Base-by-base conservation (phyloP, 2,797 vertebrate species). In the Peromyscus attwateri region DNA sequence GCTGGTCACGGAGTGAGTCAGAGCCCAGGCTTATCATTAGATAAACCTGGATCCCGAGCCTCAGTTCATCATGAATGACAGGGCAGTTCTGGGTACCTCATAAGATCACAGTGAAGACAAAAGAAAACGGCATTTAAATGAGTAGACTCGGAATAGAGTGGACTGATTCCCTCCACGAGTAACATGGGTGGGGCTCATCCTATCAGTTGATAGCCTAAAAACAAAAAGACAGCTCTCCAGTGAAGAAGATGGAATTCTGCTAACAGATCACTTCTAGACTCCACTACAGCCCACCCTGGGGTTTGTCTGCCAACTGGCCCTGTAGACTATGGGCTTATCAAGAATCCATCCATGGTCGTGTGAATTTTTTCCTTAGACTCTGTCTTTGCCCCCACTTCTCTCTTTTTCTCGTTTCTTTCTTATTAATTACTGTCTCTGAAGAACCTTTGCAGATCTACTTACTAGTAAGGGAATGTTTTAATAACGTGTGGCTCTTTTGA, bases 91-190 rank as follows among this genome's bases (percentile, higher is more conserved):
- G 12, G 0, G 2, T 76, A 90, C 19, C 49, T 79, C 29, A 17
- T 0, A 66, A 60, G 64, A 62, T 92, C 76, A 71, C 57, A 71
- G n/a, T 55, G 46, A 87, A 91, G n/a, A 68, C 83, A 55, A 73
- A 87, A 66, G 60, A 79, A 95, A 77, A 43, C 23, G 55, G 64
- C 34, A 94, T 83, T 92, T 73, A 94, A 66, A 80, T 82, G 29
- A 62, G 23, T 7, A 71, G 57, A 40, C 19, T 19, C 37, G 60
- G 40, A 89, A 21, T n/a, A 89, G 88, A 87, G 34, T 10, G 21
- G 64, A 13, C 55, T 0, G 31, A 25, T 75, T 89, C 62, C 0
- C 40, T 88, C 21, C n/a, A 37, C 10, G 46, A 70, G 10, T 52
- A 25, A 46, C 17, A 37, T 73, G 1, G 64, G 49, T 29, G 40